Base-by-base conservation (phyloP, 1,140 invertebrate species). In the Philotrypesis tridentata region DNA sequence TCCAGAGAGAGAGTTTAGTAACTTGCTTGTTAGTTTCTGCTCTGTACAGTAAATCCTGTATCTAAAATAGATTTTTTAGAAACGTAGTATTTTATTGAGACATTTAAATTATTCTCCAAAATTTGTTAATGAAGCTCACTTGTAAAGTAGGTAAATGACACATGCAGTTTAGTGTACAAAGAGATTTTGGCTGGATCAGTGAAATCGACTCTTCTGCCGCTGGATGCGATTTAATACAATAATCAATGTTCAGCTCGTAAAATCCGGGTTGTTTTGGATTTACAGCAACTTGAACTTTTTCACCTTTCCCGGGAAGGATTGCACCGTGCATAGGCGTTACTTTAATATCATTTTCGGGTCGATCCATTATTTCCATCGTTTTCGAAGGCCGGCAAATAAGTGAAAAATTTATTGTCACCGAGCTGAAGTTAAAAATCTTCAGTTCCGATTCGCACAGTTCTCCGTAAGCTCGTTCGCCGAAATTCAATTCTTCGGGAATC, bases 1-100 rank as follows among this genome's bases (percentile, higher is more conserved):
- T 82, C 88, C 88, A 89, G 14, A 89, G 79, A 11, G 80, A 85
- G 43, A 81, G n/a, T 85, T 89, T 88, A 63, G 84, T 87, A 8
- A 88, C 33, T 11, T 76, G 33, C 23, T 65, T 79, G 40, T 29
- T 80, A 63, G 82, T 60, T 60, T 83, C 84, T 37, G 40, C 71
- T 55, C 25, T 79, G 67, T 85, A 87, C n/a, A 89, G 80, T 12
- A 90, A 65, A 83, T 90, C 86, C 70, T 82, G 43, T 0, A 90
- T 67, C 89, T 90, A 55, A 23, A 61, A 37, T 14, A 27, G 17
- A 71, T 37, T 31, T n/a, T 17, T 23, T 55, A 2, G 4, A 21
- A 17, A 48, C 17, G 5, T 17, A 40, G 33, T 37, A 37, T 9
- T 9, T 37, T 37, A 3, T 9, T 37, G 3, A 37, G 4, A 37